Conservation (phyloP, 1,140 invertebrate species). For the Zaprionus gabonicus region DNA sequence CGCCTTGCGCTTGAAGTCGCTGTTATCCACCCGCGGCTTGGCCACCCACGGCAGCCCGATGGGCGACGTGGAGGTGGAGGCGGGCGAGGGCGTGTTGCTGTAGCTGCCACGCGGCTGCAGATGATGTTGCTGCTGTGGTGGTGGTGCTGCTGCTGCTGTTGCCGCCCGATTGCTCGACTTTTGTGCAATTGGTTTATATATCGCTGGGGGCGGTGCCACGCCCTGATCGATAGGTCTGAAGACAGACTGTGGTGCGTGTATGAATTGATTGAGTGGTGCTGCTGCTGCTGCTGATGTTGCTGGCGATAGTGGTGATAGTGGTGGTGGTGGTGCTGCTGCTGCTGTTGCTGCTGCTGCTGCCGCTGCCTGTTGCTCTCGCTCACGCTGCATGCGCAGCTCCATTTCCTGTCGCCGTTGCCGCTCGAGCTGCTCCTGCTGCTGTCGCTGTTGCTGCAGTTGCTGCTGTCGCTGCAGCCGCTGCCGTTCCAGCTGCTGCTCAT, state of each 20-base stretch:
- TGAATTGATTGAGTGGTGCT: constrained; percentile 88
- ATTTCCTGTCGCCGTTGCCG: constrained; percentile 62
- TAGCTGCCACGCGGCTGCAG: constrained; percentile 53
- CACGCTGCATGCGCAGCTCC: constrained; percentile 60
- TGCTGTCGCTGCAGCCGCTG: constrained; percentile 65
- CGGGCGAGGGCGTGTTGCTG: constrained; percentile 67
- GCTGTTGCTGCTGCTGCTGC: constrained; percentile 9
- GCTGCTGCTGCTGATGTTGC: background rate
- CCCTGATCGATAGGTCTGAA: constrained; percentile 86
- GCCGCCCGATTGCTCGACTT: constrained; percentile 42
- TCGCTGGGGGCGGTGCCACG: constrained; percentile 42
- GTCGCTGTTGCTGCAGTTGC: constrained; percentile 47
- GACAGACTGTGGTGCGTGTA: constrained; percentile 89
- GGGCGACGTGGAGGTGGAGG: constrained; percentile 70
- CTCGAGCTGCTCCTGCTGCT: constrained; percentile 61
- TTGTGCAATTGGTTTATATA: constrained; percentile 77
- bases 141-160: constrained; percentile 7
- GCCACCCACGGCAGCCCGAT: constrained; percentile 77
- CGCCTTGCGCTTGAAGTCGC: constrained; percentile 73
- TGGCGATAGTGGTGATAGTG: background rate
- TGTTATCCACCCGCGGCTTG: constrained; percentile 77
- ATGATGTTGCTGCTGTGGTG: constrained; percentile 38
- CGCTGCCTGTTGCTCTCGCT: constrained; percentile 28
- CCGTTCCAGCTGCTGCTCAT: constrained; percentile 65
- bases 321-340: background rate